phyloP scores from a whole-genome alignment of 2,113 vertebrate species.

The Dascyllus trimaculatus region DNA sequence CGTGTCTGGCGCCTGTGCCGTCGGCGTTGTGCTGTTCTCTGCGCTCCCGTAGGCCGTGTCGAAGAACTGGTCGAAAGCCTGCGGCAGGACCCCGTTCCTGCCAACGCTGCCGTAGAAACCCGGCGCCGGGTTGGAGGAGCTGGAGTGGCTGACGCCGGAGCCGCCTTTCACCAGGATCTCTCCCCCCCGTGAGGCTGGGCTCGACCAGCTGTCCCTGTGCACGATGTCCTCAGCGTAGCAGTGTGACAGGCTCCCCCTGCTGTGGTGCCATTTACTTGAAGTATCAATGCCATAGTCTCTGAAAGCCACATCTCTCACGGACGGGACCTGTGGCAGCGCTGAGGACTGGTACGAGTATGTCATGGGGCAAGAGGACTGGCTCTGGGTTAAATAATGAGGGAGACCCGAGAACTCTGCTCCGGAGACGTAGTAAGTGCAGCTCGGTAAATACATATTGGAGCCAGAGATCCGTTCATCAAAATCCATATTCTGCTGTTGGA shows the following conservation, averaged over 20 bases:
- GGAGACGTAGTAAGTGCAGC: slow-evolving; percentile 99
- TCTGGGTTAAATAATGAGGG: slow-evolving; percentile 98
- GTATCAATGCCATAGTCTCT: slow-evolving; percentile 98
- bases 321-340: slow-evolving; percentile 97
- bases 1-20: slow-evolving; percentile 83
- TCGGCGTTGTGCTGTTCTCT: slow-evolving; percentile 84
- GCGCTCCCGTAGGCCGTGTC: slow-evolving; percentile 93
- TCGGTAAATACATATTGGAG: slow-evolving; percentile 99
- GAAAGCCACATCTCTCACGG: slow-evolving; percentile 98
- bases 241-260: slow-evolving; percentile 94
- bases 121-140: slow-evolving; percentile 88
- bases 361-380: slow-evolving; percentile 97
- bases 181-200: slow-evolving; percentile 88
- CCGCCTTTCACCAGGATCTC: slow-evolving; percentile 94
- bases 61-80: slow-evolving; percentile 99
- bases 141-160: slow-evolving; percentile 89
- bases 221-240: slow-evolving; percentile 96
- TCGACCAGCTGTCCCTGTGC: slow-evolving; percentile 96
- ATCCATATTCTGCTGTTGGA: slow-evolving; percentile 96
- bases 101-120: slow-evolving; percentile 94
- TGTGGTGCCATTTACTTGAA: slow-evolving; percentile 97
- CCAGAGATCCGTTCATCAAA: slow-evolving; percentile 98
- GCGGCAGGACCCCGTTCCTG: slow-evolving; percentile 96
- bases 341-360: slow-evolving; percentile 97
- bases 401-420: slow-evolving; percentile 97